Base-by-base conservation (phyloP, 2,888 invertebrate genomes). In the Argyresthia goedartella region DNA sequence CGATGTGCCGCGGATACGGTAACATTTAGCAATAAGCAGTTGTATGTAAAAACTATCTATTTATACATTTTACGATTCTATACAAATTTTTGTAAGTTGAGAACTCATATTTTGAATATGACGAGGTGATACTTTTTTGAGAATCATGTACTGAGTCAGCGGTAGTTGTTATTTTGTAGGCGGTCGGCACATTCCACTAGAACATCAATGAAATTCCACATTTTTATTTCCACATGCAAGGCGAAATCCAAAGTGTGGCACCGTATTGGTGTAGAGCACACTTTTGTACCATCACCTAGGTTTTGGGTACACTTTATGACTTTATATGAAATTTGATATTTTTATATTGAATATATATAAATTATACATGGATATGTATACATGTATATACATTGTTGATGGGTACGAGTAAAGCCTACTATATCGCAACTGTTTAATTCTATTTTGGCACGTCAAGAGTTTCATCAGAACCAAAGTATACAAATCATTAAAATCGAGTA, bases 231-330 rank as follows among this genome's bases (percentile, higher is more conserved):
- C 78, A 81, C 79, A 79, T 76, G 79, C 71, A 76, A 76, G 70
- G 82, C 71, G 73, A 76, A 79, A 81, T 82, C 81, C 81, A 68
- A 71, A 70, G 76, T 73, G 76, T 71, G 67, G 67, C 79, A 75
- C 81, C 76, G 72, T 84, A 77, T 84, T 80, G 81, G 84, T 77
- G 82, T 72, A 61, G 65, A 61, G 61, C 68, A 74, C 80, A 81
- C 76, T 82, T 81, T 82, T 81, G 84, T 84, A 85, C 85, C 85
- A 84, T 78, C 81, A 81, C 80, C 85, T 86, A 86, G 85, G 84
- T 85, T 86, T 86, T 86, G 86, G 86, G 86, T 86, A 86, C 86
- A 85, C 82, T 86, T 86, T 86, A 84, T 84, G 84, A 84, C 85
- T 86, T 86, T 86, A 85, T 85, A 86, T 85, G 74, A 86, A 86